Conservation (phyloP, 2,113 vertebrate genomes). For the Anolis carolinensis region DNA sequence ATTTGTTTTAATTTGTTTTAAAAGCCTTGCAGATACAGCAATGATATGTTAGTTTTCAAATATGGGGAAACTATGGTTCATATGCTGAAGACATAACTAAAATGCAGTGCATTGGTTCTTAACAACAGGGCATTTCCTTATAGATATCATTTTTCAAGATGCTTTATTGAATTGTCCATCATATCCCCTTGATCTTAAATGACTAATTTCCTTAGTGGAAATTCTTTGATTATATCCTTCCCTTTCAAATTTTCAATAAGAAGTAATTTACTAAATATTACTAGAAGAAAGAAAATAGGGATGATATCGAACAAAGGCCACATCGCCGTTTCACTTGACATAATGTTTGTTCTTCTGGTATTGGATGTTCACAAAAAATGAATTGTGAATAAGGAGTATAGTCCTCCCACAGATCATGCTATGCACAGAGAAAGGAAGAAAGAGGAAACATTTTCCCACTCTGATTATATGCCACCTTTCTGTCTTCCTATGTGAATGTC, state of each 20-base stretch:
- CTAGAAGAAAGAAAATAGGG: neutral
- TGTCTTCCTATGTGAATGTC: slow-evolving; percentile 6
- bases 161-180: neutral
- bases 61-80: neutral
- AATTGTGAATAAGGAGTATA: neutral
- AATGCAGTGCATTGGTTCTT: neutral
- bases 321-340: neutral
- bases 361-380: neutral
- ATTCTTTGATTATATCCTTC: neutral
- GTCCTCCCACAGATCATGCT: neutral
- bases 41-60: neutral
- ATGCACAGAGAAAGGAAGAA: neutral
- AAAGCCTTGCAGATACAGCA: neutral
- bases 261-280: neutral
- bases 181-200: neutral
- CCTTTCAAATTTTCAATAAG: neutral
- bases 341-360: neutral
- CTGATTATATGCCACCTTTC: neutral
- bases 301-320: neutral
- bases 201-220: neutral
- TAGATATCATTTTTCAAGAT: neutral
- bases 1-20: neutral
- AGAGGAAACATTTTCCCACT: neutral
- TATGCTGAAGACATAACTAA: neutral
- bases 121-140: neutral